Conservation (phyloP, 2,888 invertebrate species). For the Eubasilissa splendida region DNA sequence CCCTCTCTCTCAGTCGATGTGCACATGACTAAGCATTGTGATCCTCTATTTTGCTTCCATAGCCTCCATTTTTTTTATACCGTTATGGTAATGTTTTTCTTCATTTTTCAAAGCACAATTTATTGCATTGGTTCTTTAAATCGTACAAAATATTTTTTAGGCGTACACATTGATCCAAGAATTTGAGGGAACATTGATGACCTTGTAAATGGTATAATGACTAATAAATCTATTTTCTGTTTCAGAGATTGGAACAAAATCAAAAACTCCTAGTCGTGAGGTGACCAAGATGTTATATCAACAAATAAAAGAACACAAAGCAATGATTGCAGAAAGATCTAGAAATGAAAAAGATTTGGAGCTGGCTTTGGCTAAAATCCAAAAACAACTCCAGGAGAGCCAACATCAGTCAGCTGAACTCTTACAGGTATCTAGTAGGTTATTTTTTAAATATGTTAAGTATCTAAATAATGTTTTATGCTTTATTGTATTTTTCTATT, state of each 20-base stretch:
- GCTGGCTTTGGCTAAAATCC: conserved; percentile 55
- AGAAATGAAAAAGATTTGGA: conserved; percentile 57
- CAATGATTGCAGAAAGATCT: conserved; percentile 56
- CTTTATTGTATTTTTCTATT: neutral
- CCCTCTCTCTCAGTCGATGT: too few species aligned
- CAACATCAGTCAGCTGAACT: conserved; percentile 54
- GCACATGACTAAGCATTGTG: too few species aligned
- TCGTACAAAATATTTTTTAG: too few species aligned
- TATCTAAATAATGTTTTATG: neutral
- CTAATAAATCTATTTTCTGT: conserved; percentile 6
- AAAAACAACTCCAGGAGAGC: conserved; percentile 56
- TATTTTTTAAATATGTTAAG: neutral
- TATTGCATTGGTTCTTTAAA: too few species aligned
- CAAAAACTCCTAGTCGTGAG: conserved; percentile 54
- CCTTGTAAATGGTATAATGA: neutral
- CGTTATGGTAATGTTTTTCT: too few species aligned
- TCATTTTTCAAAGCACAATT: too few species aligned
- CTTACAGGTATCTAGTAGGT: conserved; percentile 45
- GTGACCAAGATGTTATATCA: conserved; percentile 56
- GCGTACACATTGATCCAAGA: too few species aligned
- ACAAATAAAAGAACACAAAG: conserved; percentile 56
- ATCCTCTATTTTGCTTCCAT: too few species aligned
- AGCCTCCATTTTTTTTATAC: too few species aligned
- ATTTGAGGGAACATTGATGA: too few species aligned
- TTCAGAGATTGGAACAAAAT: conserved; percentile 45